Evolutionary conservation across 2,888 invertebrate species (phyloP), one percentile per base, ranked within the genome.

Genomic region (Drosophila austrosaltans): DNA sequence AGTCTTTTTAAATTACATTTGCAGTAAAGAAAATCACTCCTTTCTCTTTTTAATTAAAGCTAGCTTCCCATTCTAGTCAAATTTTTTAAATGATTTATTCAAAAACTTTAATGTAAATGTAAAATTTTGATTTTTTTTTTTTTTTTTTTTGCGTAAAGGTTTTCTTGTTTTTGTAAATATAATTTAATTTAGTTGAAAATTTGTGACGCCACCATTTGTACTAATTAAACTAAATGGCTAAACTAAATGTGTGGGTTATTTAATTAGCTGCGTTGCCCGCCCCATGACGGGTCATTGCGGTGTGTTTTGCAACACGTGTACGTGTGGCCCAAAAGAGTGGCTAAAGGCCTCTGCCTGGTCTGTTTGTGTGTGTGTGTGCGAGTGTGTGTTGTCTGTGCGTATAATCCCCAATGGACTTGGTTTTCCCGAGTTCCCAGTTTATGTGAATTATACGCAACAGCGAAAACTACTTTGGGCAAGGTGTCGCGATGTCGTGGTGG

Each of bases 391-490:
- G 48, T 48, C 22, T 48, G 22, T 48, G 48, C 25, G 68, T 57
- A 65, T 69, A 84, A 68, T 87, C 75, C 87, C 87, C 80, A 71
- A 64, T 63, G 82, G 79, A 81, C 53, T 56, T 42, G 60, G 64
- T 72, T 72, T 72, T 60, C 7, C 48, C 48, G 22, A 72, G 72
- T 48, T 67, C 53, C 72, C 72, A 67, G 59, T 53, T 48, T 58
- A 53, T 71, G 80, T 74, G 76, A 79, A 79, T 79, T 77, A 82
- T 70, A 77, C 81, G 77, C 72, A 76, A 85, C 88, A 86, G 80
- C 81, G 78, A 86, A 88, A 86, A 86, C 84, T 85, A 85, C 84
- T 85, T 87, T 85, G 84, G 81, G 79, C 81, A 77, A 87, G 85
- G 87, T 87, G 68, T 69, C 44, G 59, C 20, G 42, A 62, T 40